These are phyloP conservation scores for Eleutherodactylus coqui DNA, from an alignment of 2,797 vertebrate species.

Conservation along the genomic window DNA sequence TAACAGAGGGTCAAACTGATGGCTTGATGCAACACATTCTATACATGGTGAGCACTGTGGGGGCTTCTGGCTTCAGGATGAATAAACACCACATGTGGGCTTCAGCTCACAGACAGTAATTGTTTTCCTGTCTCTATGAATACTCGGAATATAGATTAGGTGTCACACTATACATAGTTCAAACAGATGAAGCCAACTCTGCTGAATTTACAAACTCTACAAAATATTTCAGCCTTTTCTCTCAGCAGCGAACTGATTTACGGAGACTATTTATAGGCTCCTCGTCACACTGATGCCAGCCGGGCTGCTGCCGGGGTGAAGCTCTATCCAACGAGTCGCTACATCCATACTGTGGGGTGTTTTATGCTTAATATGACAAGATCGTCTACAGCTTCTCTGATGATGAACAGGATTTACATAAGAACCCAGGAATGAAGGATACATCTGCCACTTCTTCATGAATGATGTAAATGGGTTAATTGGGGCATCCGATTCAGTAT, in stretches of 20 bases:
- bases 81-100: constrained; percentile 42
- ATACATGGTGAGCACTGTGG: constrained; percentile 3
- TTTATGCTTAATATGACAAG: neutral
- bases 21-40: neutral
- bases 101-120: constrained; percentile 27
- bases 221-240: constrained; percentile 7
- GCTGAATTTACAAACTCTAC: constrained; percentile 22
- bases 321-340: neutral
- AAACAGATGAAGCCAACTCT: constrained; percentile 10
- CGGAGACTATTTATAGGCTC: neutral
- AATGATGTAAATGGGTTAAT: neutral
- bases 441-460: neutral
- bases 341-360: neutral
- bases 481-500: neutral
- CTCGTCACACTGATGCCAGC: neutral
- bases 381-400: neutral
- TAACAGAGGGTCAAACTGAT: constrained; percentile 27
- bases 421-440: neutral
- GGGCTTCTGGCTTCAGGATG: neutral
- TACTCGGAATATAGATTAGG: constrained; percentile 38
- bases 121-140: constrained; percentile 32
- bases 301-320: neutral
- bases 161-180: constrained; percentile 41
- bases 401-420: neutral
- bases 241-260: neutral